Evolutionary conservation across 64 coral and sea anemone species (phyloP).

Genomic region (Montipora efflorescens): DNA sequence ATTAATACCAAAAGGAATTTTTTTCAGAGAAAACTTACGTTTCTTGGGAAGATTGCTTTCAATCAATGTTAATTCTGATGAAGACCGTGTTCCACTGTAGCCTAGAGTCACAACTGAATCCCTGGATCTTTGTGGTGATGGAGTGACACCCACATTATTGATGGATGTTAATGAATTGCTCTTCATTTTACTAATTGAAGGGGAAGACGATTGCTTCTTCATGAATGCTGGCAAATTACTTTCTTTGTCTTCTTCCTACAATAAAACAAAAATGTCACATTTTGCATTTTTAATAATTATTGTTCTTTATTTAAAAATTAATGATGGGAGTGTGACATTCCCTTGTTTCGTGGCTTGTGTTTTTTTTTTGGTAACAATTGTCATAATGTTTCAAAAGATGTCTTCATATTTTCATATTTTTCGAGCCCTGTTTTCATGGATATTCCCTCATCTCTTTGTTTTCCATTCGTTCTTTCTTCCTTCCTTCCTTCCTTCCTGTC

Average conservation of each 20-base stretch:
- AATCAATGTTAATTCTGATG: constrained; percentile 79
- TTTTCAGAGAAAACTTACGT: constrained; percentile 36
- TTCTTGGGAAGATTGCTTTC: constrained; percentile 83
- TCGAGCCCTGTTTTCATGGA: no score
- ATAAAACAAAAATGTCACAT: neutral
- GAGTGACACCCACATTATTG: constrained; percentile 45
- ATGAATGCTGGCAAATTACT: constrained; percentile 50
- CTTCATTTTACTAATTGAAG: constrained; percentile 52
- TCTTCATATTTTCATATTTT: no score
- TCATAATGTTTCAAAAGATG: no score
- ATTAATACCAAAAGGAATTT: neutral
- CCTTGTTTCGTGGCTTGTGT: no score
- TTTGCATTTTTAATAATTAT: no score
- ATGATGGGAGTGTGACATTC: no score
- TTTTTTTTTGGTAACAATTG: no score
- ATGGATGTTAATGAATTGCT: constrained; percentile 13
- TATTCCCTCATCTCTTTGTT: no score
- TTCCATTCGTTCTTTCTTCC: no score
- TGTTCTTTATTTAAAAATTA: no score
- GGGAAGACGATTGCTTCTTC: constrained; percentile 34
- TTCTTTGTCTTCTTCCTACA: constrained; percentile 55
- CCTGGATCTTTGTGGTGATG: constrained; percentile 20
- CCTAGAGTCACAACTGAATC: constrained; percentile 79
- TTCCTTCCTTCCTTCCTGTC: no score
- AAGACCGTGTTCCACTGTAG: constrained; percentile 62